These are phyloP conservation scores for Pseudochirops cupreus DNA, from an alignment of 2,797 vertebrate species.

Conservation along the genomic window DNA sequence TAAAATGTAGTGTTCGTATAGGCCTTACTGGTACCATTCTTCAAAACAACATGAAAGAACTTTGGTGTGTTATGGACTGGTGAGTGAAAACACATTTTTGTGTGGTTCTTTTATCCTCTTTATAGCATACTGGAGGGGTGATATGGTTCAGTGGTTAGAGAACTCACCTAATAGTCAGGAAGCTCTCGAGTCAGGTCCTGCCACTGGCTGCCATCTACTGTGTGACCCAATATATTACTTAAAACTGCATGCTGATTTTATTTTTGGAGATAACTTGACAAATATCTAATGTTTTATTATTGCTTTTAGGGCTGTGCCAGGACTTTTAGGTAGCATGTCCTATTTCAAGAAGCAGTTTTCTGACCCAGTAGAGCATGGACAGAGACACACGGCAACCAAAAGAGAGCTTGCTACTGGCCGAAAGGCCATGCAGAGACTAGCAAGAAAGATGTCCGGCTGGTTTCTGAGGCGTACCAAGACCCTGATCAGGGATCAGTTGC, in stretches of 20 bases:
- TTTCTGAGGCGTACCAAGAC: slow-evolving; percentile 95
- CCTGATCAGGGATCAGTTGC: slow-evolving; percentile 93
- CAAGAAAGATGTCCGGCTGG: slow-evolving; percentile 88
- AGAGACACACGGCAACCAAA: slow-evolving; percentile 95
- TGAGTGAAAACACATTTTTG: slow-evolving; percentile 78
- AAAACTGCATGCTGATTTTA: slow-evolving; percentile 23
- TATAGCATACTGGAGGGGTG: slow-evolving; percentile 4
- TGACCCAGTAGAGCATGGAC: slow-evolving; percentile 94
- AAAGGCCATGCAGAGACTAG: slow-evolving; percentile 89
- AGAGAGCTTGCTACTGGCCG: slow-evolving; percentile 93
- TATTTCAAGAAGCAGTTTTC: slow-evolving; percentile 93
- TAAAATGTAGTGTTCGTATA: slow-evolving; percentile 92
- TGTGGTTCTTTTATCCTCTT: neutral
- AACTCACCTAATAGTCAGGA: neutral
- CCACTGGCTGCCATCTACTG: neutral
- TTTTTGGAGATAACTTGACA: slow-evolving; percentile 55
- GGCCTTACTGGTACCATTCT: slow-evolving; percentile 98
- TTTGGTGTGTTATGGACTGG: slow-evolving; percentile 99
- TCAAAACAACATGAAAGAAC: slow-evolving; percentile 97
- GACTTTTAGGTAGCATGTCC: slow-evolving; percentile 90
- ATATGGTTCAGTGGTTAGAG: neutral
- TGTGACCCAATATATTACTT: slow-evolving; percentile 10
- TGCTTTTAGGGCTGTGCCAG: slow-evolving; percentile 92
- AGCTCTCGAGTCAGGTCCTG: neutral
- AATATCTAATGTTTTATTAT: slow-evolving; percentile 46